Percentiles rank a stretch among this genome's conserved stretches.
Evolutionary conservation across 2,888 invertebrate species (phyloP).

Genomic region (Amphipyra tragopoginis): DNA sequence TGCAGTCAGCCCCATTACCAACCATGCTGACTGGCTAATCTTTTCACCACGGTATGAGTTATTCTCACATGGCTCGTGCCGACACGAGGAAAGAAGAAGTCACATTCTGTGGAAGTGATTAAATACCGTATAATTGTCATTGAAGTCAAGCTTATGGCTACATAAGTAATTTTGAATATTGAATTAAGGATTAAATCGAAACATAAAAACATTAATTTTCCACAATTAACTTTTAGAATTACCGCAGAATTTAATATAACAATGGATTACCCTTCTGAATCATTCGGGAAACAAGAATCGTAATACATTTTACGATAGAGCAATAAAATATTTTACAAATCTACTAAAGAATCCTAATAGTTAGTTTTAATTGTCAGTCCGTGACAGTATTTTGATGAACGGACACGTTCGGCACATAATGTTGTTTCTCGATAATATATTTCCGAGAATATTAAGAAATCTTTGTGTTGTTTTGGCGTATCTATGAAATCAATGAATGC

Average conservation of each 20-base stretch:
- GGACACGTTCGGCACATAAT: constrained; percentile 28
- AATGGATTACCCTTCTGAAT: background rate
- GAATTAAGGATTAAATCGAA: too few relatives aligned
- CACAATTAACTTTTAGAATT: background rate
- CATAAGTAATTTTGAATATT: background rate
- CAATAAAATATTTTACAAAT: constrained; percentile 7
- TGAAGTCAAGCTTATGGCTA: too few relatives aligned
- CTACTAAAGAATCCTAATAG: background rate
- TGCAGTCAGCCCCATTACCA: too few relatives aligned
- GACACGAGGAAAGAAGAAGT: too few relatives aligned
- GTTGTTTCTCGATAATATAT: background rate
- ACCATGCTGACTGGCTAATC: too few relatives aligned
- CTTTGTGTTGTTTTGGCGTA: background rate
- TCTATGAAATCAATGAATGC: constrained; percentile 2
- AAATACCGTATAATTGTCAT: too few relatives aligned
- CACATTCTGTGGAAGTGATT: too few relatives aligned
- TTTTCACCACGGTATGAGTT: too few relatives aligned
- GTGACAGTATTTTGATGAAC: constrained; percentile 29
- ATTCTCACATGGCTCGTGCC: too few relatives aligned
- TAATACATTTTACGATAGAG: background rate
- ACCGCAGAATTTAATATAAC: background rate
- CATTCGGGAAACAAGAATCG: background rate
- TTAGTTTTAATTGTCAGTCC: constrained; percentile 28
- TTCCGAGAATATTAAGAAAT: constrained; percentile 2
- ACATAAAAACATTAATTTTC: background rate